Evolutionary conservation across 2,113 vertebrate genomes (phyloP).

Genomic region (Callospermophilus lateralis): DNA sequence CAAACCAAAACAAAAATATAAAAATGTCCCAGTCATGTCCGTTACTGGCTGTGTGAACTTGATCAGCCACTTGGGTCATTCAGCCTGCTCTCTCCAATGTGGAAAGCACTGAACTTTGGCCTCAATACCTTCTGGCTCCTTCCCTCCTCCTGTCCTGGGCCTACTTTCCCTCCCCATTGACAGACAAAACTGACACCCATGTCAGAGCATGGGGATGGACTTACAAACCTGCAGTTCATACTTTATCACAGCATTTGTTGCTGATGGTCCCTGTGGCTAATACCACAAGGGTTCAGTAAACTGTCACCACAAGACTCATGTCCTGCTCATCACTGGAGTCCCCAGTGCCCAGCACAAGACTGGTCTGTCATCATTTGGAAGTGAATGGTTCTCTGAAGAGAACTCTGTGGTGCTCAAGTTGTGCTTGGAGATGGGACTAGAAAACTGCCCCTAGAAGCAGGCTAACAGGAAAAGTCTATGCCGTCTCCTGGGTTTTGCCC

Average conservation of each 20-base stretch:
- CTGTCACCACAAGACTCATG: background rate
- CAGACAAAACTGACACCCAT: background rate
- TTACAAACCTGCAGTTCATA: background rate
- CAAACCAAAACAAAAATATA: background rate
- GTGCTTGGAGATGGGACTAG: background rate
- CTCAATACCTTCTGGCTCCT: background rate
- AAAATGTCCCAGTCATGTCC: background rate
- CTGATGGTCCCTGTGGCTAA: background rate
- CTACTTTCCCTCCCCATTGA: background rate
- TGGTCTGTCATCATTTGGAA: background rate
- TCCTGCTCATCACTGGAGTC: background rate
- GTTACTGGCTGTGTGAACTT: background rate
- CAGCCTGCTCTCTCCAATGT: background rate
- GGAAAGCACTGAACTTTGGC: background rate
- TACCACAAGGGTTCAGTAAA: background rate
- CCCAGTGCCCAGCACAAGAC: background rate
- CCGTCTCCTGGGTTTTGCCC: background rate
- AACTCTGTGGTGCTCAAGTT: background rate
- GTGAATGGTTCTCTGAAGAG: background rate
- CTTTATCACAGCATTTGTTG: background rate
- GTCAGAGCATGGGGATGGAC: background rate
- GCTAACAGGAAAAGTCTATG: rapidly evolving
- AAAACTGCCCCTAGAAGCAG: background rate
- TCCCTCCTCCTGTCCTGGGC: background rate
- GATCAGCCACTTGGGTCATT: rapidly evolving